phyloP scores from a whole-genome alignment of 1,140 invertebrate species.

The Orius insidiosus region DNA sequence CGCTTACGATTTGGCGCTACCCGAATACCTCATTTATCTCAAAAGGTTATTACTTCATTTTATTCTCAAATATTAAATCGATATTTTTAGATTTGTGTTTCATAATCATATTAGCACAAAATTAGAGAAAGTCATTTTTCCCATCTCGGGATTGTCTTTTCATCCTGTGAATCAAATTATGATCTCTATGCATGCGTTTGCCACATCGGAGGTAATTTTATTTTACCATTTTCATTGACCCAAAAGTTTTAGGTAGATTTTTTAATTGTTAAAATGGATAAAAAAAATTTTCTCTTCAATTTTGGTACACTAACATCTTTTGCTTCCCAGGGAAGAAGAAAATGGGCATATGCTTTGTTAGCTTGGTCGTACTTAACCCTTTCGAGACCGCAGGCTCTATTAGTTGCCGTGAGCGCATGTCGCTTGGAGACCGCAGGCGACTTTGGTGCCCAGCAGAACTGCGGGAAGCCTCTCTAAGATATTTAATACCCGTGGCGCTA shows the following conservation, averaged over 20 bases:
- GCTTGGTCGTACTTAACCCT: too few relatives aligned
- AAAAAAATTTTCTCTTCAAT: too few relatives aligned
- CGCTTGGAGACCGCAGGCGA: too few relatives aligned
- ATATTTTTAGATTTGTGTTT: constrained; percentile 43
- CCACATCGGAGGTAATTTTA: constrained; percentile 44
- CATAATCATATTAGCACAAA: constrained; percentile 49
- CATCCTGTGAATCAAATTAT: constrained; percentile 28
- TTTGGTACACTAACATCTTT: too few relatives aligned
- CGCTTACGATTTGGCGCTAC: constrained; percentile 47
- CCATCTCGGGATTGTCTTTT: constrained; percentile 31
- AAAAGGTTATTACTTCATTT: constrained; percentile 35
- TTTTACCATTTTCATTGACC: neutral
- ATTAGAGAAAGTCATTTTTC: constrained; percentile 46
- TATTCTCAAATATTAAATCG: neutral
- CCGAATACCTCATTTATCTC: constrained; percentile 51
- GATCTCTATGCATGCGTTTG: constrained; percentile 52
- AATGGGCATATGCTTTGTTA: too few relatives aligned
- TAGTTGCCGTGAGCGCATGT: too few relatives aligned
- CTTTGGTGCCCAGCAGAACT: too few relatives aligned
- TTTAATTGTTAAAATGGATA: too few relatives aligned
- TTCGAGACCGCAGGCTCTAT: too few relatives aligned
- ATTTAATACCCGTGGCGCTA: too few relatives aligned
- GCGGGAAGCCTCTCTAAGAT: too few relatives aligned
- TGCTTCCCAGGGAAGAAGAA: too few relatives aligned
- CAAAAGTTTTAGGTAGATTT: neutral